Conservation (phyloP, 2,113 vertebrate genomes). For the Gobiocypris rarus region DNA sequence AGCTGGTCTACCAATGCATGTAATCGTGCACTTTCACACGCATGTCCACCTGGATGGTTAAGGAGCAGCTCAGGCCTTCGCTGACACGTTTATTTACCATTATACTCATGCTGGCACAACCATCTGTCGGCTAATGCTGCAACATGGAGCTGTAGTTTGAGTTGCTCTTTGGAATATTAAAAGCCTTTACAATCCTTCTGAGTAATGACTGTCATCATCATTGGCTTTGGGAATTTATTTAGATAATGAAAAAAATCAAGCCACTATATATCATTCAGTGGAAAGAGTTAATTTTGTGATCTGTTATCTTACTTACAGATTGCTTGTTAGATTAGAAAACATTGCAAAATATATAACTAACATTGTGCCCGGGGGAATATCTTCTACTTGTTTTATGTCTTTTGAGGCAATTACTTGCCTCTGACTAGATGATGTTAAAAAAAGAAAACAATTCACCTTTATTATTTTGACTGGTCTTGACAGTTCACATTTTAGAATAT, state of each 20-base stretch:
- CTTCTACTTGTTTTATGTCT: constrained; percentile 11
- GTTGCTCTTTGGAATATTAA: constrained; percentile 45
- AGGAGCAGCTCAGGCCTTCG: constrained; percentile 31
- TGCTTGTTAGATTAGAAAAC: constrained; percentile 17
- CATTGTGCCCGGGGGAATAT: constrained; percentile 55
- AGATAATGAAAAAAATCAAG: constrained; percentile 33
- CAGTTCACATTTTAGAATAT: constrained; percentile 17
- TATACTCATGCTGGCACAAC: constrained; percentile 46
- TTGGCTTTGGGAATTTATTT: constrained; percentile 34
- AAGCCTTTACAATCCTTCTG: constrained; percentile 30
- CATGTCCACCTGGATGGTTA: constrained; percentile 29
- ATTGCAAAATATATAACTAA: constrained; percentile 49
- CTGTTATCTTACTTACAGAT: constrained; percentile 20
- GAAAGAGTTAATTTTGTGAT: constrained; percentile 13
- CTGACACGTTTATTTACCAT: constrained; percentile 44
- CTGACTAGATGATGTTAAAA: neutral
- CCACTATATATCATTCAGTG: neutral
- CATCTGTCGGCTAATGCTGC: constrained; percentile 40
- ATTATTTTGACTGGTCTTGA: constrained; percentile 10
- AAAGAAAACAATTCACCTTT: constrained; percentile 6
- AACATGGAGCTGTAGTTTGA: constrained; percentile 9
- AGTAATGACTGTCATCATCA: constrained; percentile 25
- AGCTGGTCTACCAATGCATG: constrained; percentile 3
- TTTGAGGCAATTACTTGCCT: neutral
- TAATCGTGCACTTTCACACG: constrained; percentile 19